phyloP scores from a whole-genome alignment of 2,797 vertebrate genomes.

The Neosilurus hyrtlii region DNA sequence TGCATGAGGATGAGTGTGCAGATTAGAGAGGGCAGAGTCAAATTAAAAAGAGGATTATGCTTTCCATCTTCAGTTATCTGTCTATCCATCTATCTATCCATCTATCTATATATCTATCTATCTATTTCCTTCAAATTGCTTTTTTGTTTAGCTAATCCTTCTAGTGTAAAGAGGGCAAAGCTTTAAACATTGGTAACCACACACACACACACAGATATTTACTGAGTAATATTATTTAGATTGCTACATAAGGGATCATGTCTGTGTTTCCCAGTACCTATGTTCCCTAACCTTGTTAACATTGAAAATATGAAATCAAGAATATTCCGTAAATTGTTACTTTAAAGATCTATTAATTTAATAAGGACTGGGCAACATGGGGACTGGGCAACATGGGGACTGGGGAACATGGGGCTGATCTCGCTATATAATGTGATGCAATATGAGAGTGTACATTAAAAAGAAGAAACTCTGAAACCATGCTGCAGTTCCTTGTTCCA shows the following conservation, averaged over 20 bases:
- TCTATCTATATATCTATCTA: conserved; percentile 52
- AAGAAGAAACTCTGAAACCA: not conserved
- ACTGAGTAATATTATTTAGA: not conserved
- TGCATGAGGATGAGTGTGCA: conserved; percentile 34
- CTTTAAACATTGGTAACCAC: not conserved
- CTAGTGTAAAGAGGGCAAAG: conserved; percentile 53
- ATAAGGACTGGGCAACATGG: too few species aligned
- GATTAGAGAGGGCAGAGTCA: conserved; percentile 58
- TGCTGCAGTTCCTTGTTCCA: conserved; percentile 61
- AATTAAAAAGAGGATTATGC: conserved; percentile 65
- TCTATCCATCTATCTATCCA: conserved; percentile 48
- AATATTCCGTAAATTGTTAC: too few species aligned
- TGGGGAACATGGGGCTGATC: too few species aligned
- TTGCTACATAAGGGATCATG: not conserved
- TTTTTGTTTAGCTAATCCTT: conserved; percentile 54
- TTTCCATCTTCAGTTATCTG: conserved; percentile 47
- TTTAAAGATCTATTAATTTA: too few species aligned
- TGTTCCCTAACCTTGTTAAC: too few species aligned
- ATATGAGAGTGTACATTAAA: too few species aligned
- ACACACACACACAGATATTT: not conserved
- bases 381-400: too few species aligned
- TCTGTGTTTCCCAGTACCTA: too few species aligned
- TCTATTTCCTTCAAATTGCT: conserved; percentile 44
- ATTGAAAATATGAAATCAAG: too few species aligned
- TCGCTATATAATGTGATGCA: too few species aligned